Conservation (phyloP, 1,140 invertebrate genomes). For the Leptonema lineaticorne region DNA sequence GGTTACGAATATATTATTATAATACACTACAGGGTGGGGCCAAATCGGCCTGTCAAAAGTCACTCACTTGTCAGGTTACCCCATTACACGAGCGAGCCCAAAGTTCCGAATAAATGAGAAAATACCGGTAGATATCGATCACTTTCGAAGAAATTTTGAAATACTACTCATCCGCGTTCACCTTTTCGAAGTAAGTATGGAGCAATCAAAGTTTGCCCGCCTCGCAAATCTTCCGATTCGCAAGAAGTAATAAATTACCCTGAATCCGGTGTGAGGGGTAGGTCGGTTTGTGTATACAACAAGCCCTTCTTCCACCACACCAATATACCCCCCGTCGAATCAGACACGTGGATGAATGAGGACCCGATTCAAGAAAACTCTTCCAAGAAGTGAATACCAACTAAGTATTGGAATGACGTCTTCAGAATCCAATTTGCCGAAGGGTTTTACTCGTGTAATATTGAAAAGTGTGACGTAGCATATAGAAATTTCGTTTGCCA, state of each 20-base stretch:
- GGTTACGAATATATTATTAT: too few relatives aligned
- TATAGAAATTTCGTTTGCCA: background rate
- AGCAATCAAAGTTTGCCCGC: background rate
- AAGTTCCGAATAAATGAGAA: background rate
- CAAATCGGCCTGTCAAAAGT: too few relatives aligned
- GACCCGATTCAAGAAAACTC: background rate
- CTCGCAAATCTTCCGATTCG: background rate
- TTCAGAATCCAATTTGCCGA: background rate
- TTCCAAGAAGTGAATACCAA: background rate
- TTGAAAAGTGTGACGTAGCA: background rate
- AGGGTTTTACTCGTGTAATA: background rate
- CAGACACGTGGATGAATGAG: background rate
- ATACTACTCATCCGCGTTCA: background rate
- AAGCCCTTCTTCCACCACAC: too few relatives aligned
- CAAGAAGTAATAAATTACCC: conserved; percentile 2
- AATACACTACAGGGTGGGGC: too few relatives aligned
- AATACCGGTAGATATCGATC: background rate
- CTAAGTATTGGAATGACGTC: background rate
- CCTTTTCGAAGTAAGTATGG: background rate
- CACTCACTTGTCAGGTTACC: background rate
- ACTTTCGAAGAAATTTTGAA: background rate
- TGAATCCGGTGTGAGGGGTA: too few relatives aligned
- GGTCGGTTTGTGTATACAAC: too few relatives aligned
- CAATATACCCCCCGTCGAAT: too few relatives aligned
- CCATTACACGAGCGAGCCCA: too few relatives aligned